phyloP scores from a whole-genome alignment of 2,888 invertebrate genomes.

The Sceliomorpha sp. region DNA sequence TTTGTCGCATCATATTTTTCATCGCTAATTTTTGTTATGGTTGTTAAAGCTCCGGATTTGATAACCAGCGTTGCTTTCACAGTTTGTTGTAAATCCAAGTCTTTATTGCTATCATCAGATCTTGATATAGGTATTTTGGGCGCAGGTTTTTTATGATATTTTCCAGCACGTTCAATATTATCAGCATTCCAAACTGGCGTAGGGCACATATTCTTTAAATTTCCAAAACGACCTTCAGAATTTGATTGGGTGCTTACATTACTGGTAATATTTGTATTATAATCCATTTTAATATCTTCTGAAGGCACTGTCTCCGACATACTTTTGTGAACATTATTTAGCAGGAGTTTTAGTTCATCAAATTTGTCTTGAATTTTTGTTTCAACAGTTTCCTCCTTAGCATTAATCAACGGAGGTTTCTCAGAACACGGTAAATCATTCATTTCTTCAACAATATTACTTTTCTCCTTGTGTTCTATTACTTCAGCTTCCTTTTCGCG shows the following conservation, averaged over 20 bases:
- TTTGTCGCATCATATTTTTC: constrained; percentile 62
- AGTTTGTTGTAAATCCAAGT: constrained; percentile 63
- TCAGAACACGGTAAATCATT: no score
- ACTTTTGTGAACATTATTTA: constrained; percentile 67
- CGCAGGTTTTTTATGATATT: constrained; percentile 82
- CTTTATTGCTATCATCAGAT: constrained; percentile 56
- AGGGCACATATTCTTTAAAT: constrained; percentile 2
- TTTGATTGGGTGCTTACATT: no score
- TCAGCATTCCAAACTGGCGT: constrained; percentile 4
- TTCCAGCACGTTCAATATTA: constrained; percentile 77
- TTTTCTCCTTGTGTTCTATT: not conserved
- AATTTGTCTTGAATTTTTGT: constrained; percentile 35
- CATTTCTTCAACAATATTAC: constrained; percentile 1
- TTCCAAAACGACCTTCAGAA: no score
- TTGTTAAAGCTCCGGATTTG: constrained; percentile 79
- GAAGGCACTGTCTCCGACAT: constrained; percentile 66
- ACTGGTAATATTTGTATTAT: no score
- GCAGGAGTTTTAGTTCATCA: constrained; percentile 68
- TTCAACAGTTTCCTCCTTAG: not conserved
- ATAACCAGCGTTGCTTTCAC: constrained; percentile 81
- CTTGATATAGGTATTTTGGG: constrained; percentile 78
- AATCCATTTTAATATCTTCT: no score
- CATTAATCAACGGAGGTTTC: no score
- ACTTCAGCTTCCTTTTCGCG: no score
- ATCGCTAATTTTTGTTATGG: constrained; percentile 63